Base-by-base conservation (phyloP, 2,113 vertebrate species). In the Calidris pugnax region DNA sequence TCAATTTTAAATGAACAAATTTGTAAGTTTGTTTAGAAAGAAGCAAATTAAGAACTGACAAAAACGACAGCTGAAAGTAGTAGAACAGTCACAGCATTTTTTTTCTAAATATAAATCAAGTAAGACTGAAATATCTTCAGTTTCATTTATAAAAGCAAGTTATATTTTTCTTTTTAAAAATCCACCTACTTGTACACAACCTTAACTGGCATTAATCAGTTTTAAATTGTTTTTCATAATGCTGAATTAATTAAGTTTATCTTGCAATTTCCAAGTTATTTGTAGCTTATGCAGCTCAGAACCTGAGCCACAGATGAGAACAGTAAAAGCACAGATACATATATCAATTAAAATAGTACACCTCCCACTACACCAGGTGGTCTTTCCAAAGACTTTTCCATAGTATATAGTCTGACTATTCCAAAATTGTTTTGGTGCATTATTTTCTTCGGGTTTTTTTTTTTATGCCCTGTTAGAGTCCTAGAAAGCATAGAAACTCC, bases 1-100 rank as follows among this genome's bases (percentile, higher is more conserved):
- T 87, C 85, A 85, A 92, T 95, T 96, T 94, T 94, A 97, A 94
- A 96, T 93, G 84, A 95, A 94, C 45, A 68, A 75, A 91, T 89
- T 93, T 68, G 77, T 95, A 96, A 97, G 89, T 81, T 94, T 88
- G 50, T 85, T 93, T 87, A 83, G 81, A 93, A 93, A 91, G 93
- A 89, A 95, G 89, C 82, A 96, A 96, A 96, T 97, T 97, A 96
- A 91, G 93, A 96, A 69, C 89, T 96, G 95, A 93, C 96, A 96
- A 85, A 97, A 96, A 81, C 51, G 84, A 95, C 94, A 96, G 91
- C 91, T 96, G 91, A 96, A 96, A 94, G 87, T 89, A 53, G 92
- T 27, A 87, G 75, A 96, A 96, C 30, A 95, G 73, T 85, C 83
- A 90, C 3, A 1, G 86, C 68, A 14, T 63, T 50, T 86, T 94